Evolutionary conservation across 2,888 invertebrate species (phyloP).

Genomic region (Heteromyza rotundicornis): DNA sequence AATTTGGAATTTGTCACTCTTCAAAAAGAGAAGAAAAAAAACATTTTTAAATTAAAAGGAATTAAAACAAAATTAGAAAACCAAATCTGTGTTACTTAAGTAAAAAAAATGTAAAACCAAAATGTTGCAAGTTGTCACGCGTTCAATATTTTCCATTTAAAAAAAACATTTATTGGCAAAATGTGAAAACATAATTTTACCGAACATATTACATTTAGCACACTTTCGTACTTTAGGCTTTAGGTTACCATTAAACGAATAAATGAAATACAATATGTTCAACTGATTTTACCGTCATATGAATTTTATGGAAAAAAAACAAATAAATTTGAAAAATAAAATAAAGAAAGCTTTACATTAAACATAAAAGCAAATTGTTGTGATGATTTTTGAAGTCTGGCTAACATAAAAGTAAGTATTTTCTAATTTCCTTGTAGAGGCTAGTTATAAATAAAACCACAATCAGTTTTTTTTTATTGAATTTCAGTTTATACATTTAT

Average conservation of each 20-base stretch:
- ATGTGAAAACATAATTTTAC: background rate
- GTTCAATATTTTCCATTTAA: too few relatives aligned
- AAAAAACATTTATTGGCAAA: background rate
- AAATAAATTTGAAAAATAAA: slow-evolving; percentile 17
- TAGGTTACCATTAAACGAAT: background rate
- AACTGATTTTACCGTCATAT: slow-evolving; percentile 49
- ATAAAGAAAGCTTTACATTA: slow-evolving; percentile 6
- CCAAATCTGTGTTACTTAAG: too few relatives aligned
- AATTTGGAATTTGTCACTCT: too few relatives aligned
- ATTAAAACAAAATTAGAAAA: too few relatives aligned
- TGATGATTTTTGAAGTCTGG: too few relatives aligned
- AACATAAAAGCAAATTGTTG: too few relatives aligned
- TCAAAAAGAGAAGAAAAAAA: too few relatives aligned
- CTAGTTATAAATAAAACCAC: slow-evolving; percentile 19
- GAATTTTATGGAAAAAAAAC: slow-evolving; percentile 45
- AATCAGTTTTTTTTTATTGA: slow-evolving; percentile 37
- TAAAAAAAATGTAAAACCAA: too few relatives aligned
- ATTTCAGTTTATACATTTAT: slow-evolving; percentile 60
- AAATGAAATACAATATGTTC: slow-evolving; percentile 36
- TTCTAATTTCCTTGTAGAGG: too few relatives aligned
- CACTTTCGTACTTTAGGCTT: slow-evolving; percentile 1
- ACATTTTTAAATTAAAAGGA: too few relatives aligned
- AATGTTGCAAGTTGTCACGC: too few relatives aligned
- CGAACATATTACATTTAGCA: background rate
- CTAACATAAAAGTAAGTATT: too few relatives aligned